Evolutionary conservation across 2,888 invertebrate genomes (phyloP).

Genomic region (Rhingia rostrata): DNA sequence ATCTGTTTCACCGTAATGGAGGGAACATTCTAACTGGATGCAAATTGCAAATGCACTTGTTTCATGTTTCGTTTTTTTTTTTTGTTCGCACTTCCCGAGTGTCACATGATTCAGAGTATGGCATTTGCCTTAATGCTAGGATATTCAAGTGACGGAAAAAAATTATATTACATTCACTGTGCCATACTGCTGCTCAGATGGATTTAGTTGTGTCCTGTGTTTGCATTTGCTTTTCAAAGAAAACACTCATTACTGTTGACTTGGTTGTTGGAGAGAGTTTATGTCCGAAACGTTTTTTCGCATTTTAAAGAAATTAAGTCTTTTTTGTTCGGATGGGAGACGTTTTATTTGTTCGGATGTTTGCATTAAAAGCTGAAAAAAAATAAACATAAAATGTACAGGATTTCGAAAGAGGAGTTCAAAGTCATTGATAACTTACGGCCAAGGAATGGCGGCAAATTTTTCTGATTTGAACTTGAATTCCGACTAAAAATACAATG

Average conservation of each 20-base stretch:
- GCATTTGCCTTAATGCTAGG: not conserved
- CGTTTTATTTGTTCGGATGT: no score
- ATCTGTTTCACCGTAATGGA: conserved; percentile 52
- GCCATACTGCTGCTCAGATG: conserved; percentile 11
- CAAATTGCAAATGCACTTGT: conserved; percentile 50
- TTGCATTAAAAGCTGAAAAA: no score
- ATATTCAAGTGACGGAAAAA: conserved; percentile 32
- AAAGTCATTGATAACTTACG: no score
- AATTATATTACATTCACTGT: conserved; percentile 43
- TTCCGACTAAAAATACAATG: no score
- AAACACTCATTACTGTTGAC: conserved; percentile 34
- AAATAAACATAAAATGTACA: no score
- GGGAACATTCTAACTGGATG: conserved; percentile 57
- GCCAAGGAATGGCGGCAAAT: no score
- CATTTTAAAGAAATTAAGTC: no score
- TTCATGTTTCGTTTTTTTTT: conserved; percentile 1
- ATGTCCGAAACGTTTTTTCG: not conserved
- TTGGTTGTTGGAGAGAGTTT: not conserved
- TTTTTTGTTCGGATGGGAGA: no score
- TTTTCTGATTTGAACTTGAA: no score
- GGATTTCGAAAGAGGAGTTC: no score
- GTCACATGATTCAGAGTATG: not conserved
- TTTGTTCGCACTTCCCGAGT: conserved; percentile 1
- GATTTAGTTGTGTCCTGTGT: not conserved
- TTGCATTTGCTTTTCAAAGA: not conserved